Evolutionary conservation across 2,888 invertebrate species (phyloP), one percentile per base, ranked within the genome.

Genomic region (Vesta saturnalis): DNA sequence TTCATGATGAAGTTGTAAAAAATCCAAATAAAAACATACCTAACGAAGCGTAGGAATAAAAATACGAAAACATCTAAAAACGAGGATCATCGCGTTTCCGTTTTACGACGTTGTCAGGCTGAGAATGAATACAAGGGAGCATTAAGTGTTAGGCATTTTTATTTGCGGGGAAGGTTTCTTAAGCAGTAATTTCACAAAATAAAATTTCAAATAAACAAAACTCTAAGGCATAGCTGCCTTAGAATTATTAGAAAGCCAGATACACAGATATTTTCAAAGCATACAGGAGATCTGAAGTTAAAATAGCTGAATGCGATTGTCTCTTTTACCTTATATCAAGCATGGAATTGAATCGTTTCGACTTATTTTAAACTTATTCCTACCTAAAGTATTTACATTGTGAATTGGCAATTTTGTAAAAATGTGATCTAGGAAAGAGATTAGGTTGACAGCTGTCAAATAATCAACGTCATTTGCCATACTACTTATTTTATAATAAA

Each of bases 51-150:
- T 54, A 56, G 46, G 65, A 60, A 60, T 65, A 65, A 65, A 64
- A 65, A 65, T 65, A 60, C 60, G 65, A 65, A 65, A 65, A 65
- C 65, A 65, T 65, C 65, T 65, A 65, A 65, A 65, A 65, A 60
- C 23, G 60, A 46, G 52, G 65, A 65, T 65, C 65, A 65, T 65
- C 60, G 60, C 65, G 65, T 65, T 65, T 65, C 65, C 65, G 60
- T 54, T 65, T 65, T 60, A 64, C 43, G 60, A 65, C 60, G 65
- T 56, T 65, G 65, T 65, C 65, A 60, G 55, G 30, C 52, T 39
- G 59, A 59, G 60, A 65, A 65, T 65, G 65, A 65, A 65, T 65
- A 60, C 60, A 65, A 60, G 65, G 65, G 65, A 43, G 46, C 65
- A 65, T 65, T 65, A 65, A 65, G 65, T 65, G 65, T 65, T 65